A percentile compares a stretch with the other conserved stretches of the same genome.
Evolutionary conservation across 2,888 invertebrate species (phyloP).

Genomic region (Chymomyza amoena): DNA sequence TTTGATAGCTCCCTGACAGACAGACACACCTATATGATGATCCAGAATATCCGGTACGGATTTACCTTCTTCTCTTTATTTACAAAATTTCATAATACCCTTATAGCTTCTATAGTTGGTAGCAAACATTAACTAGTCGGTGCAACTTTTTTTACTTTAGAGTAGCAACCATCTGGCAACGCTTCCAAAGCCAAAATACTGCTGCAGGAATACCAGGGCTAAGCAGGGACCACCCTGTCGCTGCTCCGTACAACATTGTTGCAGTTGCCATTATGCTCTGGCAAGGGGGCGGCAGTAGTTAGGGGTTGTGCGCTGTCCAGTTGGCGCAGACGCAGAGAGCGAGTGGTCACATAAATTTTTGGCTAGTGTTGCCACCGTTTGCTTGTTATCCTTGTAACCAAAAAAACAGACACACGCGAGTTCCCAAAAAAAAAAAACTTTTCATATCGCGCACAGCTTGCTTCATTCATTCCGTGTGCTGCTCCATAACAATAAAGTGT

Average conservation of each 20-base stretch:
- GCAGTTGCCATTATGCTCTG: background rate
- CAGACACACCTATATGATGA: too few species aligned
- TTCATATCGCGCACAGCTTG: background rate
- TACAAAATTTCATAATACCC: too few species aligned
- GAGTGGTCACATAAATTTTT: background rate
- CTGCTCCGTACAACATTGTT: background rate
- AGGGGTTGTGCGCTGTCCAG: background rate
- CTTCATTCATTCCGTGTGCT: background rate
- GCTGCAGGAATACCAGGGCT: background rate
- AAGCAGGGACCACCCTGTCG: background rate
- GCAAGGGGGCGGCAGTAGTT: background rate
- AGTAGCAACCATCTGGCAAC: conserved; percentile 33
- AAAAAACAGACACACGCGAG: background rate
- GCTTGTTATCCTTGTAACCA: conserved; percentile 12
- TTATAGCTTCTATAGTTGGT: too few species aligned
- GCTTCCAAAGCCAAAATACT: background rate
- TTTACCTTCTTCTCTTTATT: too few species aligned
- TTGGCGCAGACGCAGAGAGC: conserved; percentile 38
- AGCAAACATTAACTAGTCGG: too few species aligned
- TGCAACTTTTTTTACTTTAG: too few species aligned
- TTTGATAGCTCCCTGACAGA: too few species aligned
- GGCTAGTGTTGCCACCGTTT: conserved; percentile 29
- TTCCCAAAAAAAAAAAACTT: background rate
- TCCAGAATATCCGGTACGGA: too few species aligned
- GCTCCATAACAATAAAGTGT: conserved; percentile 51